Base-by-base conservation (phyloP, 2,888 invertebrate species). In the Meta bourneti region DNA sequence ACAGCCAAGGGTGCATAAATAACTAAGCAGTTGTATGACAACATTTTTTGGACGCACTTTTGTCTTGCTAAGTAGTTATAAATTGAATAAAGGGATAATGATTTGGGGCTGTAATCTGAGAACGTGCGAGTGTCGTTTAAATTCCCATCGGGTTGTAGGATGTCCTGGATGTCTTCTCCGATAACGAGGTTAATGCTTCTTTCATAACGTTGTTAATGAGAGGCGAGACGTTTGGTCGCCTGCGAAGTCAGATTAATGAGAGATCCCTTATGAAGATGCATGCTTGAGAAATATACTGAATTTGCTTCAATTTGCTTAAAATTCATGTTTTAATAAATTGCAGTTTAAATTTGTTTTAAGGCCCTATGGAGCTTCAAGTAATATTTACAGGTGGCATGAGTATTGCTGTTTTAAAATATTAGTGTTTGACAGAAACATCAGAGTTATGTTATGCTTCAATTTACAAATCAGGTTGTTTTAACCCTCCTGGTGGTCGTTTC, bases 181-280 rank as follows among this genome's bases (percentile, higher is more conserved):
- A 81, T 88, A 88, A 88, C 81, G 88, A 81, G 88, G 80, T 88
- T 88, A 88, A 88, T 88, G 88, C 54, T 80, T 88, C 88, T 88
- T 81, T 88, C 81, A 88, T 88, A 88, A 81, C 81, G 52, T 88
- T 81, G 74, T 82, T 88, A 88, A 88, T 81, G 88, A 80, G 75
- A 61, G 54, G 49, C 19, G 34, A 8, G 61, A 75, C 75, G 61
- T 74, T 51, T 81, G 11, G 81, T 54, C 74, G 74, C 49, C 11
- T 20, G 54, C 75, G 74, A 81, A 88, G 71, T 79, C 75, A 81
- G 88, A 75, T 88, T 88, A 88, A 88, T 88, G 81, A 88, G 69
- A 13, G 48, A 49, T 77, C n/a, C 61, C 61, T 61, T 7, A 61
- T 61, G 61, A 61, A 61, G 61, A 61, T 16, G 61, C 16, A 61